Percentiles rank a stretch among this genome's conserved stretches.
phyloP scores from a whole-genome alignment of 2,888 invertebrate species.

The Isotomurus palustris region DNA sequence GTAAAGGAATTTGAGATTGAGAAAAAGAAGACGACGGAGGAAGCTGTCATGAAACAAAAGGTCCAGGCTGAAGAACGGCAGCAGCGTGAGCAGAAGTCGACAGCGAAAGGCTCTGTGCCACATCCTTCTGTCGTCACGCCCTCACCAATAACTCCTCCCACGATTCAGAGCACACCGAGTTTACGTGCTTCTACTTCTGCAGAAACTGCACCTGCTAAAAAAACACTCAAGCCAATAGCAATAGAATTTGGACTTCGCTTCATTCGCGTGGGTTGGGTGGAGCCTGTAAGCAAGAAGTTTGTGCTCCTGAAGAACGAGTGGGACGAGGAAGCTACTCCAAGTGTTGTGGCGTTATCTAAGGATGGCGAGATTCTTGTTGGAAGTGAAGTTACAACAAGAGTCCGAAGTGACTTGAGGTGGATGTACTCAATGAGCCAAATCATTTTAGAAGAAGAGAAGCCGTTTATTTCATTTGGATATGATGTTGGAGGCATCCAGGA shows the following conservation, averaged over 20 bases:
- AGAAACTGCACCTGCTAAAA: not conserved
- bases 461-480: too few relatives aligned
- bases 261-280: not conserved
- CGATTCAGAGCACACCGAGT: too few relatives aligned
- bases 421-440: too few relatives aligned
- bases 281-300: not conserved
- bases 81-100: not conserved
- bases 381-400: not conserved
- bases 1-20: not conserved
- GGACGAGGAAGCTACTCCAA: not conserved
- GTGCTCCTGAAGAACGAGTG: not conserved
- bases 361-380: not conserved
- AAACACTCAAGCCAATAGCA: not conserved
- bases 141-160: too few relatives aligned
- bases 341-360: not conserved
- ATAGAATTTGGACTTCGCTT: constrained; percentile 3
- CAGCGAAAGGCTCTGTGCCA: not conserved
- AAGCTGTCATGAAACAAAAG: not conserved
- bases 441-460: too few relatives aligned
- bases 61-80: not conserved
- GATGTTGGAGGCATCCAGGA: not conserved
- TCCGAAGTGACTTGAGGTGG: too few relatives aligned
- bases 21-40: not conserved
- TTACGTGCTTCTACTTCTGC: not conserved
- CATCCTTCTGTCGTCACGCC: not conserved